These are phyloP conservation scores for Trochalopteron elliotii DNA, from an alignment of 2,113 vertebrate species.

Conservation along the genomic window DNA sequence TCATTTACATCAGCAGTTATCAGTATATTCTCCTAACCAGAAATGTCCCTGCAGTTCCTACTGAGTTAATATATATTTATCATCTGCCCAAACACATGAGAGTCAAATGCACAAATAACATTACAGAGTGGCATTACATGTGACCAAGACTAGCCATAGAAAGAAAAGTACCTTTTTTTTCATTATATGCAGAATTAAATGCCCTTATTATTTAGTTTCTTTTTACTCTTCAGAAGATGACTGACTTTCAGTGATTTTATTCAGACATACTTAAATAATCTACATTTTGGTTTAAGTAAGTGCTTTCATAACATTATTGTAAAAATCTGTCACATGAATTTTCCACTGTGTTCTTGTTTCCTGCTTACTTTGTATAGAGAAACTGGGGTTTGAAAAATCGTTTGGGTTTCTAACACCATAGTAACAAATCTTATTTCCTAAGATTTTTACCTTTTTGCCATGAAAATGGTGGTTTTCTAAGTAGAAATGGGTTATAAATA, in stretches of 20 bases:
- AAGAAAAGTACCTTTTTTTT: neutral
- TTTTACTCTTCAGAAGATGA: neutral
- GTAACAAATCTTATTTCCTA: neutral
- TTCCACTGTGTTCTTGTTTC: neutral
- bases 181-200: neutral
- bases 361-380: neutral
- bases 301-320: neutral
- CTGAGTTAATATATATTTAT: neutral
- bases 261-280: neutral
- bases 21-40: neutral
- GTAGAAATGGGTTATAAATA: neutral
- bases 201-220: neutral
- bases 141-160: neutral
- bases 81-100: neutral
- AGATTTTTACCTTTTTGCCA: neutral
- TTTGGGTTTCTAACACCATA: neutral
- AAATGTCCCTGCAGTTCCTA: neutral
- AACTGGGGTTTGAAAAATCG: fast-evolving
- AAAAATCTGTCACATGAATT: neutral
- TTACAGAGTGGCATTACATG: neutral
- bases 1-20: neutral
- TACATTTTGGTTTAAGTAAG: neutral
- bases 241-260: neutral
- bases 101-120: neutral
- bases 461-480: neutral